These are phyloP conservation scores for Phortica okadai DNA, from an alignment of 2,888 invertebrate species.

Conservation along the genomic window DNA sequence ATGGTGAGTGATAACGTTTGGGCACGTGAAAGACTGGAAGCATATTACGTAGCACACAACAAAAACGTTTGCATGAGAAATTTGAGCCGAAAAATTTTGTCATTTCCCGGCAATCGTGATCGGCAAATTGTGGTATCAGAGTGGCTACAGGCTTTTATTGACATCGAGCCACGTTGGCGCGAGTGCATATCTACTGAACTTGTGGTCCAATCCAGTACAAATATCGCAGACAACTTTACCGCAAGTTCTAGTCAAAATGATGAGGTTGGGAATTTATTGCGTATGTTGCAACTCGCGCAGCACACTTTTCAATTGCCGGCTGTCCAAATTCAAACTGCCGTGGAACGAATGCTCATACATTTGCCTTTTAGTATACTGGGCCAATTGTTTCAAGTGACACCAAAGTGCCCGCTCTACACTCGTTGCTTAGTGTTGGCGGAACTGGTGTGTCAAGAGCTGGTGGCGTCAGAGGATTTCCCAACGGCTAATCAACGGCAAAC, in stretches of 20 bases:
- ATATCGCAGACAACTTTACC: neutral
- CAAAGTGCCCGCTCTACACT: constrained; percentile 48
- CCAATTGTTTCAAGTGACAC: constrained; percentile 52
- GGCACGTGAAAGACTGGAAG: neutral
- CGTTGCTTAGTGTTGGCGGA: constrained; percentile 54
- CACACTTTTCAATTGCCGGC: constrained; percentile 53
- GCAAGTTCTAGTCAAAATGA: neutral
- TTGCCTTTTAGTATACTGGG: constrained; percentile 51
- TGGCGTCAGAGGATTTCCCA: neutral
- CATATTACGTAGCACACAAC: neutral
- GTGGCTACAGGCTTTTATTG: constrained; percentile 24
- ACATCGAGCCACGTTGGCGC: constrained; percentile 7
- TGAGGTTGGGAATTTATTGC: constrained; percentile 21
- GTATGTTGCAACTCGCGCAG: constrained; percentile 54
- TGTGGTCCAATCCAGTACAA: neutral
- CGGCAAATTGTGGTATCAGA: constrained; percentile 36
- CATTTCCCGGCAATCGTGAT: constrained; percentile 51
- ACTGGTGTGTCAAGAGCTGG: constrained; percentile 45
- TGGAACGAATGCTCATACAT: constrained; percentile 47
- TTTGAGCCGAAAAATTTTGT: constrained; percentile 38
- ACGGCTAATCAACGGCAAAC: neutral
- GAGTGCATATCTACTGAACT: neutral
- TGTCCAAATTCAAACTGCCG: constrained; percentile 47
- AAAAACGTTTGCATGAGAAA: constrained; percentile 32
- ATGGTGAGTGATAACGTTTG: constrained; percentile 41